Evolutionary conservation across 2,113 vertebrate species (phyloP), one percentile per base, ranked within the genome.

Genomic region (Bombycilla garrulus): DNA sequence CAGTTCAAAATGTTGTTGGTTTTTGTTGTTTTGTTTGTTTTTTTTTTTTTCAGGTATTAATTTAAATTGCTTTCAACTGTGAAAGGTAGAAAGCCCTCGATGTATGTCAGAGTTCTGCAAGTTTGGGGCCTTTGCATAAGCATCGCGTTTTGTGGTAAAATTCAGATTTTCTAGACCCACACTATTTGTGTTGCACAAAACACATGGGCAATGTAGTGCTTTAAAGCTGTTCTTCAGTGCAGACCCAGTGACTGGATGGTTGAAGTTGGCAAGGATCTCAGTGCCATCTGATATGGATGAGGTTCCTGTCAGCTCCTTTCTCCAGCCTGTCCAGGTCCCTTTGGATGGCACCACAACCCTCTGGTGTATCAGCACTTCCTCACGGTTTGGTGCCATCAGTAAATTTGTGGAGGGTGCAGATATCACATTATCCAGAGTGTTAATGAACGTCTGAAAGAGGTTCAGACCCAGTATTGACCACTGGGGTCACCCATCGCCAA

Each of bases 271-370:
- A 56, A n/a, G 21, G 23, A 33, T 70, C 29, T 54, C 38, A 7
- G 31, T 2, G 16, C 40, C 24, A 21, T 53, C 10, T 51, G 15
- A 13, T 64, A 29, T 58, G 13, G 13, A 3, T 29, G 19, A n/a
- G 5, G 6, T 23, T 78, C 33, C 25, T 17, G 8, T 31, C 6
- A 9, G 45, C 20, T n/a, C 15, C 6, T 51, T 62, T 51, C 23
- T 76, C 31, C 50, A 44, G 21, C 15, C 4, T 40, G 20, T 45
- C 13, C 0, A 7, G 10, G 12, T 74, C 9, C 15, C 8, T 28
- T 25, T 69, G 51, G 24, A 70, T 4, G 6, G 26, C 48, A 62
- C 31, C 12, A 25, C 0, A 0, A 28, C 7, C 1, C 2, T 47
- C 11, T 61, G 56, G 25, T 47, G 7, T 24, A 38, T n/a, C 21